phyloP scores from a whole-genome alignment of 30 jellyfish, hydroid and myxozoan genomes.

The Rhopilema esculentum region DNA sequence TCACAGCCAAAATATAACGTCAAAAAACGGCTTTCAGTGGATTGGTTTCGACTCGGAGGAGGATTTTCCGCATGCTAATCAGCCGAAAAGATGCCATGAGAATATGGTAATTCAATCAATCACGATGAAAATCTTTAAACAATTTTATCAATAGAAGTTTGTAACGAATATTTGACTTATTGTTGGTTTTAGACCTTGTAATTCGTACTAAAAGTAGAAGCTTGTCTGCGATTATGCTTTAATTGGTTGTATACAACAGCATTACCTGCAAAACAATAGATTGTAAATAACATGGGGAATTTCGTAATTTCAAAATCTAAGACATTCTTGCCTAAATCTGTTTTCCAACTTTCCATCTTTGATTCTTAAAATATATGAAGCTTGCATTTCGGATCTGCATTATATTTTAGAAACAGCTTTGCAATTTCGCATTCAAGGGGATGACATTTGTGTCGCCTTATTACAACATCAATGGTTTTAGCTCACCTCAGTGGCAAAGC shows the following conservation, averaged over 20 bases:
- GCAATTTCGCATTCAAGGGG: slow-evolving; percentile 89
- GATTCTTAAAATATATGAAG: too few species aligned
- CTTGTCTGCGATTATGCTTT: too few species aligned
- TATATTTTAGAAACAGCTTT: slow-evolving; percentile 48
- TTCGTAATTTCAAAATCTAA: too few species aligned
- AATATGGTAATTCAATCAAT: slow-evolving; percentile 44
- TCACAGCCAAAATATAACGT: slow-evolving; percentile 77
- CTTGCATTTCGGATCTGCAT: not conserved
- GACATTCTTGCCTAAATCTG: too few species aligned
- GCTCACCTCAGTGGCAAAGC: slow-evolving; percentile 71
- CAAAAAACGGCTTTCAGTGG: slow-evolving; percentile 91
- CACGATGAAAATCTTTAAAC: not conserved
- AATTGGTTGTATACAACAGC: too few species aligned
- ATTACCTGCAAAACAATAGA: too few species aligned
- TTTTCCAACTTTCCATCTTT: too few species aligned
- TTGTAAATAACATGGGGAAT: too few species aligned
- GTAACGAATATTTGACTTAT: too few species aligned
- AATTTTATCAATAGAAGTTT: too few species aligned
- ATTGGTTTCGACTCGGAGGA: slow-evolving; percentile 87
- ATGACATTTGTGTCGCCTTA: slow-evolving; percentile 64
- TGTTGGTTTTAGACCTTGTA: too few species aligned
- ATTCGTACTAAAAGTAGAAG: too few species aligned
- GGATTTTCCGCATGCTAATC: slow-evolving; percentile 83
- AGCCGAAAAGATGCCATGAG: slow-evolving; percentile 83
- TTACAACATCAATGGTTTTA: slow-evolving; percentile 80